phyloP scores from a whole-genome alignment of 2,797 vertebrate genomes.

The Poecilia wingei region DNA sequence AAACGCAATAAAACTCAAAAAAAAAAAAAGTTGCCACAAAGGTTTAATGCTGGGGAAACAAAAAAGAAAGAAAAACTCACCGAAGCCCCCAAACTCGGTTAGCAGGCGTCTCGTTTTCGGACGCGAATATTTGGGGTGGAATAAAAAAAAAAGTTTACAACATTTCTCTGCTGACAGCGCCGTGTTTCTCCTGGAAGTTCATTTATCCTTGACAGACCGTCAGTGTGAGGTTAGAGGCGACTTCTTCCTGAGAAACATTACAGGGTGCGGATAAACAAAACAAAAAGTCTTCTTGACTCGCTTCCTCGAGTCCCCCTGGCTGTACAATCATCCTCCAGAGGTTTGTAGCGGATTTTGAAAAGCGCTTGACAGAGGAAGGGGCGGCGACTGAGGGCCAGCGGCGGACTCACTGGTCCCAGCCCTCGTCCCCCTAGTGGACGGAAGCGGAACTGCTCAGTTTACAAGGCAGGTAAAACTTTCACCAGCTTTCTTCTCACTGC shows the following conservation, averaged over 20 bases:
- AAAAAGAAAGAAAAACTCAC: conserved; percentile 52
- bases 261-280: background rate
- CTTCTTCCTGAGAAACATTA: background rate
- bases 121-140: background rate
- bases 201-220: background rate
- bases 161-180: conserved; percentile 22
- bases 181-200: background rate
- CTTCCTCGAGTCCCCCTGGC: conserved; percentile 38
- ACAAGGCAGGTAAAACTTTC: background rate
- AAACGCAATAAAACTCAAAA: background rate
- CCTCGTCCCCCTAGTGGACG: conserved; percentile 14
- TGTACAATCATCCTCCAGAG: conserved; percentile 34
- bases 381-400: conserved; percentile 62
- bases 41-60: background rate
- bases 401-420: background rate
- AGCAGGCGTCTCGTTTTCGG: conserved; percentile 9
- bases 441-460: background rate
- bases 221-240: background rate
- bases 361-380: conserved; percentile 75
- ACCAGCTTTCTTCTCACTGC: background rate
- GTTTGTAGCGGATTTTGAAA: conserved; percentile 76
- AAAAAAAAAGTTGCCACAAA: background rate
- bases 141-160: conserved; percentile 35
- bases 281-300: background rate
- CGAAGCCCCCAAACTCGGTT: conserved; percentile 30